Conservation (phyloP, 2,888 invertebrate genomes). For the Conomelus anceps region DNA sequence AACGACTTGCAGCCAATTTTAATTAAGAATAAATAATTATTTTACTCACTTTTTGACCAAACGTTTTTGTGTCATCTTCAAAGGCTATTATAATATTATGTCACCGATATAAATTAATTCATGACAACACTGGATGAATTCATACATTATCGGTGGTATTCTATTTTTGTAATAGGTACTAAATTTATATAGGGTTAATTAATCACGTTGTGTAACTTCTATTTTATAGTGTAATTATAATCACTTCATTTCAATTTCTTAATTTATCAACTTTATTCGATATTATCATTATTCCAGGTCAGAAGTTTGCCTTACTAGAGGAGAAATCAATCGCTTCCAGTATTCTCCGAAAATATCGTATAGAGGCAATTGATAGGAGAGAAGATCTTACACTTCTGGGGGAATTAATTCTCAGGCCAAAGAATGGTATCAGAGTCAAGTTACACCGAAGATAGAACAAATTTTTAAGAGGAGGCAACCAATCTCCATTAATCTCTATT, state of each 20-base stretch:
- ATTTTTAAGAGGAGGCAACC: neutral
- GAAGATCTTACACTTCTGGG: constrained; percentile 52
- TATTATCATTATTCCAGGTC: constrained; percentile 42
- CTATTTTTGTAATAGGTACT: neutral
- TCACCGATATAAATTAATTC: too few relatives aligned
- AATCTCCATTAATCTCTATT: neutral
- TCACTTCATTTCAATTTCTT: constrained; percentile 23
- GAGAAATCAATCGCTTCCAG: constrained; percentile 52
- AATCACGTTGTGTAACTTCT: neutral
- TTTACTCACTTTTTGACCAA: too few relatives aligned
- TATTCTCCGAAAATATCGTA: constrained; percentile 49
- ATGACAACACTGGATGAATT: too few relatives aligned
- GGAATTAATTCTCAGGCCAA: constrained; percentile 55
- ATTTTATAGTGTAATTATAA: neutral
- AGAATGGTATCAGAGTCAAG: constrained; percentile 49
- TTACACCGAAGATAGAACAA: constrained; percentile 27
- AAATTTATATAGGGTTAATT: neutral
- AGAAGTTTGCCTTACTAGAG: constrained; percentile 53
- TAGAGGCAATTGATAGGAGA: constrained; percentile 50
- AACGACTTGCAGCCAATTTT: too few relatives aligned
- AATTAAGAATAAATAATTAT: too few relatives aligned
- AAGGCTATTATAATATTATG: too few relatives aligned
- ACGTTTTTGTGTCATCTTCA: too few relatives aligned
- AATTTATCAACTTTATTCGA: neutral
- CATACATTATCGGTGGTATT: neutral